Evolutionary conservation across 2,113 vertebrate species (phyloP).

Genomic region (Toxostoma redivivum): DNA sequence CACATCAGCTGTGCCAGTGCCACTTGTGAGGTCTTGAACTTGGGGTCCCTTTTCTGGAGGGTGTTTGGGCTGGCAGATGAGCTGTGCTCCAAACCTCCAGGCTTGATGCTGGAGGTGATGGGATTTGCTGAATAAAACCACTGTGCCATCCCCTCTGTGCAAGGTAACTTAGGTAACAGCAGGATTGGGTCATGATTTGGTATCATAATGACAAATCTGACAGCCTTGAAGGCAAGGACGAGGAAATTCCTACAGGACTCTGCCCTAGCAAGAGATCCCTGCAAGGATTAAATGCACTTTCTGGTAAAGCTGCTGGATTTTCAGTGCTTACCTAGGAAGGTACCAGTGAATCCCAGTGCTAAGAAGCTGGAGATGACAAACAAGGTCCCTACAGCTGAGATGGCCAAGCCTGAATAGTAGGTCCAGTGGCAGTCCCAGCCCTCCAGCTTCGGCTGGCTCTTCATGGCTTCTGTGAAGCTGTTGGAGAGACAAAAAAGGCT

Average conservation of each 20-base stretch:
- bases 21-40: background rate
- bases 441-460: conserved; percentile 78
- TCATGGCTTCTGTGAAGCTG: conserved; percentile 90
- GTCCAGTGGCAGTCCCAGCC: conserved; percentile 70
- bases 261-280: background rate
- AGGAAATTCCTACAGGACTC: background rate
- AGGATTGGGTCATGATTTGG: background rate
- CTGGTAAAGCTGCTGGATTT: background rate
- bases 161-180: background rate
- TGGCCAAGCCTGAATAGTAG: conserved; percentile 70
- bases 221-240: background rate
- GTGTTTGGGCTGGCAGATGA: background rate
- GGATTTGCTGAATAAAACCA: background rate
- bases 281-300: background rate
- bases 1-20: fast-evolving
- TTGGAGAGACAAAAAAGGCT: background rate
- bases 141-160: fast-evolving
- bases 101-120: background rate
- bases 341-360: conserved; percentile 89
- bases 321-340: conserved; percentile 87
- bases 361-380: conserved; percentile 92
- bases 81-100: background rate
- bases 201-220: background rate
- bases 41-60: background rate
- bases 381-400: conserved; percentile 75